These are phyloP conservation scores for Burhinus oedicnemus DNA, from an alignment of 2,113 vertebrate genomes.

Conservation along the genomic window DNA sequence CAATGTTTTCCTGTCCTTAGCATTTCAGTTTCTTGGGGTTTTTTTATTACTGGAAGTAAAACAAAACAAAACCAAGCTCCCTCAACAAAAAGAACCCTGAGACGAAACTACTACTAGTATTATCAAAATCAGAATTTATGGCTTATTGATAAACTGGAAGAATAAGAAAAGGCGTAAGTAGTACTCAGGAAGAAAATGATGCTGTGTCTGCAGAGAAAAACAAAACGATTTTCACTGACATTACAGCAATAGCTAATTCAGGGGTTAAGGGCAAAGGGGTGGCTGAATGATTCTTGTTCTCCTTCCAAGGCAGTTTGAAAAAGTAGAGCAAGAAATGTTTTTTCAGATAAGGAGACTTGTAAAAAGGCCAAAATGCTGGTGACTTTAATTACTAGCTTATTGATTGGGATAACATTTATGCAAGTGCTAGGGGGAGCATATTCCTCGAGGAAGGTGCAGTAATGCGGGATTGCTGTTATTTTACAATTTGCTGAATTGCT, in stretches of 20 bases:
- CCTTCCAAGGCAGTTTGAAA: not conserved
- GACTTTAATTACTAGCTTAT: conserved; percentile 58
- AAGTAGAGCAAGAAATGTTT: not conserved
- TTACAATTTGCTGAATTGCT: conserved; percentile 34
- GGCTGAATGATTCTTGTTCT: not conserved
- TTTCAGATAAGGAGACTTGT: not conserved
- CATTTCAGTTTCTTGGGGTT: not conserved
- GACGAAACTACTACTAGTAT: not conserved
- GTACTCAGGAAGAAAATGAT: not conserved
- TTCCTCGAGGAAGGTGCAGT: conserved; percentile 8
- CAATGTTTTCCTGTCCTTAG: not conserved
- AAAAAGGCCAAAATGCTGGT: not conserved
- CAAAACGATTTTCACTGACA: not conserved
- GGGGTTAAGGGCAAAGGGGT: not conserved
- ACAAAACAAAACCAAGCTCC: not conserved
- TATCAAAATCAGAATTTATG: not conserved
- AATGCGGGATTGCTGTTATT: not conserved
- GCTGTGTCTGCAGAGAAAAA: not conserved
- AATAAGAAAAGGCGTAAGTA: not conserved
- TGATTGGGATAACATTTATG: conserved; percentile 62
- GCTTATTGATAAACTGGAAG: not conserved
- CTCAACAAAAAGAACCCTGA: not conserved
- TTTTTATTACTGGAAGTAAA: not conserved
- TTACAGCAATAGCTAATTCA: not conserved
- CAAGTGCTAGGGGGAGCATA: not conserved